Conservation (phyloP, 2,113 vertebrate genomes). For the Sorex araneus region DNA sequence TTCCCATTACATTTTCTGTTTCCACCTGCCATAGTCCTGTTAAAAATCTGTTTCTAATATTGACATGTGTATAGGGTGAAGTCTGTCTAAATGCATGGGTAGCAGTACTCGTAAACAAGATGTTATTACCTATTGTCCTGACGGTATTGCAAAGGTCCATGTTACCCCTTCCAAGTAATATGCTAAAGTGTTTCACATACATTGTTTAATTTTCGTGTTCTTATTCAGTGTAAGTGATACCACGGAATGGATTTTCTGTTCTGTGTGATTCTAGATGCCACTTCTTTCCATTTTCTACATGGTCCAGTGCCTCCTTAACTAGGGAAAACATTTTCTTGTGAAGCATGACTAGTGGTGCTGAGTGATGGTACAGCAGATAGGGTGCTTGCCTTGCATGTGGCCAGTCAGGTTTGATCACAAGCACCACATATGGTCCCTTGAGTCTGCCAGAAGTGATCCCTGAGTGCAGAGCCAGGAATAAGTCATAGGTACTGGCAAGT, state of each 20-base stretch:
- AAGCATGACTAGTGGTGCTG: background rate
- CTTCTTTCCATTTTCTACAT: background rate
- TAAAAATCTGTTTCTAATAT: background rate
- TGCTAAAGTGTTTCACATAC: background rate
- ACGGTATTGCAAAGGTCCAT: background rate
- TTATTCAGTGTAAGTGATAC: background rate
- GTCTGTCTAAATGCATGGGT: background rate
- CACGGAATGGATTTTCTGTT: background rate
- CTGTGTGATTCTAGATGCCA: background rate
- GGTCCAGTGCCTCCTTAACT: background rate
- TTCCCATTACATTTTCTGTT: background rate
- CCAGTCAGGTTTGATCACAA: too few relatives aligned
- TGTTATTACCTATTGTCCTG: background rate
- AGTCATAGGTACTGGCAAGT: too few relatives aligned
- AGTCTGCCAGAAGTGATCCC: too few relatives aligned
- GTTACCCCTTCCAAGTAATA: background rate
- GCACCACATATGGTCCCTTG: too few relatives aligned
- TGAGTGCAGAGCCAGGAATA: too few relatives aligned
- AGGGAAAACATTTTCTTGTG: background rate
- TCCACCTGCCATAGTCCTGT: background rate
- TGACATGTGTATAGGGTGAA: background rate
- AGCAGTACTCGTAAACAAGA: background rate
- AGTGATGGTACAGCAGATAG: too few relatives aligned
- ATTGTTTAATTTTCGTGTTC: background rate
- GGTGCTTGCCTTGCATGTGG: too few relatives aligned